Evolutionary conservation across 2,797 vertebrate genomes (phyloP).

Genomic region (Alca torda): DNA sequence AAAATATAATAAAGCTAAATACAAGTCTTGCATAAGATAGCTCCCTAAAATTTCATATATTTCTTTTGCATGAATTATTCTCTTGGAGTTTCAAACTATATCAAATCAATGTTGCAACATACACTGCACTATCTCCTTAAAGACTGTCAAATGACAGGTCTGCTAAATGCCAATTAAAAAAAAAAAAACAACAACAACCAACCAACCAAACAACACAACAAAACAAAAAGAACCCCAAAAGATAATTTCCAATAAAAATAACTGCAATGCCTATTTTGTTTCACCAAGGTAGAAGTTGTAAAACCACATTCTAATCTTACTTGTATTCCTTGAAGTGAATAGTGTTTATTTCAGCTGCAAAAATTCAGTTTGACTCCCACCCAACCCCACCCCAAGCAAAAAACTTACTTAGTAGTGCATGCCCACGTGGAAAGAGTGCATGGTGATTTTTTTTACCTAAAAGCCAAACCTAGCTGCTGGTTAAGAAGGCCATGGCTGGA

Average conservation of each 20-base stretch:
- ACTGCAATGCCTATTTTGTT: not conserved
- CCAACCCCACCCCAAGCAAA: rapidly evolving
- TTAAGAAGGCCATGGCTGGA: not conserved
- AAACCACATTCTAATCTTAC: not conserved
- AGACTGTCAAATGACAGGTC: not conserved
- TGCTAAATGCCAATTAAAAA: not conserved
- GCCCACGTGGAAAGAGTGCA: not conserved
- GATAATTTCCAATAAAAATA: not conserved
- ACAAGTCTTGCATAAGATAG: not conserved
- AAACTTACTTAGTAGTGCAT: not conserved
- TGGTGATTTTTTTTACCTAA: not conserved
- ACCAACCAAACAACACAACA: too few species aligned
- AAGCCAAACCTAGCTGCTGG: not conserved
- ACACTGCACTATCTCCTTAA: not conserved
- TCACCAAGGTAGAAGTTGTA: not conserved
- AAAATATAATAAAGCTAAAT: not conserved
- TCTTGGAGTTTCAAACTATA: not conserved
- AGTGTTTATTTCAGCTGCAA: not conserved
- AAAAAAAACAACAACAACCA: too few species aligned
- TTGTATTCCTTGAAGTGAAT: not conserved
- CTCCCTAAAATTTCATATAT: not conserved
- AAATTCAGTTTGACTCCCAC: not conserved
- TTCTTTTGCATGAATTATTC: constrained; percentile 8
- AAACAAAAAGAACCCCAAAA: not conserved
- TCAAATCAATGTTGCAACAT: not conserved